Conservation (phyloP, 2,113 vertebrate genomes). For the Tenrec ecaudatus region DNA sequence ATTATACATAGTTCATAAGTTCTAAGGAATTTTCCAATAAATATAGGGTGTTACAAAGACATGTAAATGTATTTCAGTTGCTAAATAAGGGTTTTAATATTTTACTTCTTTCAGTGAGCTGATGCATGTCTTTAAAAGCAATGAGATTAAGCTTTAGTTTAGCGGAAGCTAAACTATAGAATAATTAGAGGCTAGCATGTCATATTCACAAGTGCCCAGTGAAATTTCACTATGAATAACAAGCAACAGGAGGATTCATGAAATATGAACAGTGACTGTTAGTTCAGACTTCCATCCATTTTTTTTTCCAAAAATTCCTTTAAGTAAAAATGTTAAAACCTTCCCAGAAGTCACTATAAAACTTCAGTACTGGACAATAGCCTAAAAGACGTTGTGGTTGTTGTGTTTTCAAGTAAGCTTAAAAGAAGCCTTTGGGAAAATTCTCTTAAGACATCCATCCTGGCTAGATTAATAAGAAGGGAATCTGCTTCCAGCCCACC, state of each 20-base stretch:
- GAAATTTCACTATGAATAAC: constrained; percentile 22
- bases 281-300: constrained; percentile 33
- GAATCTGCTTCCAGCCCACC: background rate
- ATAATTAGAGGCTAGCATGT: constrained; percentile 49
- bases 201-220: constrained; percentile 53
- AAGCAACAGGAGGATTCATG: constrained; percentile 17
- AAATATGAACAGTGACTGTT: constrained; percentile 66
- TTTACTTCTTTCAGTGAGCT: constrained; percentile 61
- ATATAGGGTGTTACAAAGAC: background rate
- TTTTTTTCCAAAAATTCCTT: constrained; percentile 36
- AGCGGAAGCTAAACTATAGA: constrained; percentile 41
- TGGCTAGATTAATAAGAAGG: background rate
- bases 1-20: constrained; percentile 33
- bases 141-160: constrained; percentile 13
- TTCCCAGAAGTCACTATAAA: constrained; percentile 20
- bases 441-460: constrained; percentile 1
- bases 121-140: constrained; percentile 31
- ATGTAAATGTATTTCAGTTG: constrained; percentile 35
- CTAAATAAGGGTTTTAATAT: constrained; percentile 55
- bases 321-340: background rate
- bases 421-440: constrained; percentile 33
- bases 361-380: constrained; percentile 29
- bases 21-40: constrained; percentile 60
- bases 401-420: constrained; percentile 39
- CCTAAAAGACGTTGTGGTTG: constrained; percentile 5